Percentiles rank a stretch among this genome's conserved stretches.
Conservation (phyloP, 2,888 invertebrate species). For the Cristatella mucedo region DNA sequence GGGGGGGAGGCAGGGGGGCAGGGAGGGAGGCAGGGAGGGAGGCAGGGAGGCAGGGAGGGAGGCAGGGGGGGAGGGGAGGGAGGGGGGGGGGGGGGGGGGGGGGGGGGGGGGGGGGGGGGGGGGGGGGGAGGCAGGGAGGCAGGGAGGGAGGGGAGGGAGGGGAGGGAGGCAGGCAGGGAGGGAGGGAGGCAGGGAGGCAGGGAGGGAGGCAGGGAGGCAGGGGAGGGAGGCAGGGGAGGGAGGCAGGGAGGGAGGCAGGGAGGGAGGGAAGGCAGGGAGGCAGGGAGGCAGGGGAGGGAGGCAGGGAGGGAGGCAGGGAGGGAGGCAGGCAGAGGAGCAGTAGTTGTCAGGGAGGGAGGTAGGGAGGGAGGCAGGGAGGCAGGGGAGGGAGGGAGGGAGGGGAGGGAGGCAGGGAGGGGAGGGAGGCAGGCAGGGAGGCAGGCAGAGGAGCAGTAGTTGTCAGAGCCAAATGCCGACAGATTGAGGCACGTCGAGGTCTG, state of each 20-base stretch:
- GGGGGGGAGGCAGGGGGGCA: background rate
- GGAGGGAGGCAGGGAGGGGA: constrained; percentile 1
- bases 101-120: constrained; percentile 1
- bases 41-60: background rate
- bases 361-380: background rate
- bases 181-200: background rate
- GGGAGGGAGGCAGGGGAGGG: too few species aligned
- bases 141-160: too few species aligned
- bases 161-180: background rate
- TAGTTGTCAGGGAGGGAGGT: background rate
- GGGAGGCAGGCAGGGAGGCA: background rate
- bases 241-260: background rate
- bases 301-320: background rate
- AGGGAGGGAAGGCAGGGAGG: background rate
- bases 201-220: background rate
- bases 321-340: background rate
- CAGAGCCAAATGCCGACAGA: too few species aligned
- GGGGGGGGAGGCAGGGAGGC: background rate
- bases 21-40: background rate
- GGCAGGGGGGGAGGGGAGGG: background rate
- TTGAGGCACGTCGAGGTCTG: too few species aligned
- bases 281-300: background rate
- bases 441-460: too few species aligned
- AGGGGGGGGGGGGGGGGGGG: constrained; percentile 1
- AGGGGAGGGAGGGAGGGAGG: too few species aligned